Conservation (phyloP, 92 coral and sea anemone genomes). For the Parazoanthus atlanticus region DNA sequence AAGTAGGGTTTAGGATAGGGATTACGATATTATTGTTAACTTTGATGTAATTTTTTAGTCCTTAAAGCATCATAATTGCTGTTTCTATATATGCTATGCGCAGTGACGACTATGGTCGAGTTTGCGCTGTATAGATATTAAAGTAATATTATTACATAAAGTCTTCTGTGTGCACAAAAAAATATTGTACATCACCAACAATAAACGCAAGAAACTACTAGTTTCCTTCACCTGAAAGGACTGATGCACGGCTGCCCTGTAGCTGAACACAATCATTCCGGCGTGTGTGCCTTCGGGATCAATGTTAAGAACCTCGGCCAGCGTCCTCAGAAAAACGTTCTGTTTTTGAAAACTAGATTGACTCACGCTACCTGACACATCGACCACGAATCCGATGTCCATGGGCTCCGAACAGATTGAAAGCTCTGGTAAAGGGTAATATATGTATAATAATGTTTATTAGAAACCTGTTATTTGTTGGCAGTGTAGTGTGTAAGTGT, state of each 20-base stretch:
- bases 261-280: neutral
- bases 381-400: conserved; percentile 6
- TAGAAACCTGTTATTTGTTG: neutral
- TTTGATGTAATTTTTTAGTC: too few relatives aligned
- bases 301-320: neutral
- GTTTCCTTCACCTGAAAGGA: neutral
- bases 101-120: too few relatives aligned
- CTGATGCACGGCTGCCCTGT: neutral
- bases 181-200: neutral
- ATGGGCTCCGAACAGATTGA: neutral
- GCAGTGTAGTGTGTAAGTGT: too few relatives aligned
- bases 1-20: too few relatives aligned
- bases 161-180: neutral
- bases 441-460: neutral
- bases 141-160: too few relatives aligned
- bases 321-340: neutral
- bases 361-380: neutral
- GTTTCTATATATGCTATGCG: too few relatives aligned
- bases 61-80: too few relatives aligned
- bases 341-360: neutral
- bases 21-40: too few relatives aligned
- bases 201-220: neutral
- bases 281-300: neutral
- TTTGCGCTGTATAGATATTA: too few relatives aligned
- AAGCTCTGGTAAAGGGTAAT: neutral